Conservation (phyloP, 2,797 vertebrate genomes). For the Xyrichtys novacula region DNA sequence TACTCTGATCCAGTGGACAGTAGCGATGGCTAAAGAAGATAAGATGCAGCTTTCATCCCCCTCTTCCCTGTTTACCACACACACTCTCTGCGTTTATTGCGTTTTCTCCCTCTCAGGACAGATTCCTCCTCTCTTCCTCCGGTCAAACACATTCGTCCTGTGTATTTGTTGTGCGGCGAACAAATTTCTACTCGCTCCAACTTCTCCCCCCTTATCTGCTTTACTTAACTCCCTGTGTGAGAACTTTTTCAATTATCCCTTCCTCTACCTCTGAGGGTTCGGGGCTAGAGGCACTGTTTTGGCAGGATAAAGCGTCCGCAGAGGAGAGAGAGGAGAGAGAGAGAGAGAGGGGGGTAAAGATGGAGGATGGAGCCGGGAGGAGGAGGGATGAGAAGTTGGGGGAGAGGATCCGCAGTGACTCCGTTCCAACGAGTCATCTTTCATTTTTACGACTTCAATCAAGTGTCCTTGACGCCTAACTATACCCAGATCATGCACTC, state of each 20-base stretch:
- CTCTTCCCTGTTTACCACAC: conserved; percentile 36
- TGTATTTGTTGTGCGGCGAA: conserved; percentile 58
- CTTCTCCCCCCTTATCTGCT: conserved; percentile 70
- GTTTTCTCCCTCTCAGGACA: conserved; percentile 13
- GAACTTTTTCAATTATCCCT: conserved; percentile 81
- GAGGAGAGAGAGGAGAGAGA: conserved; percentile 50
- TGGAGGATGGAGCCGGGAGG: conserved; percentile 8
- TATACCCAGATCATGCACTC: conserved; percentile 64
- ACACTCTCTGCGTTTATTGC: conserved; percentile 58
- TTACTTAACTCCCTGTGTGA: conserved; percentile 68
- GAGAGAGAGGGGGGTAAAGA: not conserved
- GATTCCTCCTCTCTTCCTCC: conserved; percentile 32
- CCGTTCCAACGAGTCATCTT: conserved; percentile 79
- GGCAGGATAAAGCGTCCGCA: conserved; percentile 77
- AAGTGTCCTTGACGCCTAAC: conserved; percentile 81
- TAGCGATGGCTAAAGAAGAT: conserved; percentile 72
- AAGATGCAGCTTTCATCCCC: conserved; percentile 66
- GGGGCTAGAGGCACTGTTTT: conserved; percentile 68
- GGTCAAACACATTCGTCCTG: conserved; percentile 45
- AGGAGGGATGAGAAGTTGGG: conserved; percentile 60
- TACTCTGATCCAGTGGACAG: conserved; percentile 72
- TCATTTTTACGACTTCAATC: conserved; percentile 84
- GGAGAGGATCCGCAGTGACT: conserved; percentile 78
- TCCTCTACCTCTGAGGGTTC: conserved; percentile 69
- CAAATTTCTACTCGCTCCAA: conserved; percentile 25